Base-by-base conservation (phyloP, 2,113 vertebrate species). In the Globicephala melas region DNA sequence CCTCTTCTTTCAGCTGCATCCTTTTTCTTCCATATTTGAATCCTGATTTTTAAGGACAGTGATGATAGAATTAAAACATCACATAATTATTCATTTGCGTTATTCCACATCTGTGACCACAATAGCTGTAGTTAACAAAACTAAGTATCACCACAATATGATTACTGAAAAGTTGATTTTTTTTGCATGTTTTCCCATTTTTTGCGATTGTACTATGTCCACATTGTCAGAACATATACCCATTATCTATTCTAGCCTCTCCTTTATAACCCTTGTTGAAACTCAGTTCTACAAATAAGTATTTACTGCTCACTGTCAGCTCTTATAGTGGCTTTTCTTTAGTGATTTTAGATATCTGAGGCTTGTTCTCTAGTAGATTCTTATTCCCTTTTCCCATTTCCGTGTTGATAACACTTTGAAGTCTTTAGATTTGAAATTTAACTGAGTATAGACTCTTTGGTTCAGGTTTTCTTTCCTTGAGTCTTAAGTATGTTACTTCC, bases 361-460 rank as follows among this genome's bases (percentile, higher is more conserved):
- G 14, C 83, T 85, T 63, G 31, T 70, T 94, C 31, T 80, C 23
- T 60, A 12, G 44, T 62, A 33, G 33, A 23, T 83, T 96, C 65
- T 95, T 47, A 67, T 1, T 96, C 38, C 23, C 8, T 58, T 91
- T 79, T 82, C 31, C n/a, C n/a, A 36, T 38, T 80, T 87, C 53
- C 21, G 4, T 81, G 47, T 26, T 76, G 71, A 31, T 74, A 74
- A 47, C 28, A 53, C 41, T 55, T 60, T 70, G 44, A 44, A 33
- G n/a, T 92, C 73, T 95, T 93, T 74, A 74, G 60, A 74, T 80
- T 86, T 81, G 65, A 81, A 67, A n/a, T 86, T 81, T 77, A 84
- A 79, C 65, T 80, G 58, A 47, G 33, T 81, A 25, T 81, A 67
- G 85, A 60, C 25, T 90, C 86, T 92, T 76, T 4, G 6, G 47